Conservation (phyloP, 64 coral and sea anemone genomes). For the Actinia tenebrosa region DNA sequence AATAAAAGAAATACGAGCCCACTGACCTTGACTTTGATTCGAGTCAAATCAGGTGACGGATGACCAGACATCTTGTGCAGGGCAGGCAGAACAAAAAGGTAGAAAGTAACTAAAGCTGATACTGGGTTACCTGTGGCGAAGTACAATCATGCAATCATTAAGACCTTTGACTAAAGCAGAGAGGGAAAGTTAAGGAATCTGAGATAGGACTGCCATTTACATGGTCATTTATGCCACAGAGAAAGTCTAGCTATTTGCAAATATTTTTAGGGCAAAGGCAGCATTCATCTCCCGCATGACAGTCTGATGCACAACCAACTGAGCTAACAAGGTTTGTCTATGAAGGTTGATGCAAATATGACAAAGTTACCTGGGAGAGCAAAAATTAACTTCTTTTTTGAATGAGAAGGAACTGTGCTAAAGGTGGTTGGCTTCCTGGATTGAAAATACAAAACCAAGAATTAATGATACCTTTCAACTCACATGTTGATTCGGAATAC, state of each 20-base stretch:
- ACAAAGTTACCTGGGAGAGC: slow-evolving; percentile 68
- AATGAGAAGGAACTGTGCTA: slow-evolving; percentile 53
- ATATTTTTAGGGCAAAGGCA: too few relatives aligned
- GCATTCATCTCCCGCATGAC: too few relatives aligned
- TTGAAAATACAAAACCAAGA: neutral
- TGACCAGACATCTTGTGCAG: slow-evolving; percentile 79
- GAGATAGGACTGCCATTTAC: too few relatives aligned
- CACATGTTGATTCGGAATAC: neutral
- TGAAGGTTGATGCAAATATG: too few relatives aligned
- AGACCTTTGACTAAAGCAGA: too few relatives aligned
- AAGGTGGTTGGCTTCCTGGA: slow-evolving; percentile 90
- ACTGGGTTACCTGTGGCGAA: slow-evolving; percentile 76
- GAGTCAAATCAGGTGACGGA: slow-evolving; percentile 53
- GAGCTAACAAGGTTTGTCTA: too few relatives aligned
- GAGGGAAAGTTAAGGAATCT: too few relatives aligned
- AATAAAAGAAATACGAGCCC: neutral
- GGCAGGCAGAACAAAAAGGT: slow-evolving; percentile 88
- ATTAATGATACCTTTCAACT: neutral
- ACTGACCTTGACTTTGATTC: slow-evolving; percentile 75
- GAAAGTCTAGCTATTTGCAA: too few relatives aligned
- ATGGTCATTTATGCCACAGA: too few relatives aligned
- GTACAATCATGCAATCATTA: too few relatives aligned
- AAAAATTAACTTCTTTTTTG: slow-evolving; percentile 79
- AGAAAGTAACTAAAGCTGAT: slow-evolving; percentile 93
- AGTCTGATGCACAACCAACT: too few relatives aligned